Conservation (phyloP, 2,888 invertebrate species). For the Cheilosia urbana region DNA sequence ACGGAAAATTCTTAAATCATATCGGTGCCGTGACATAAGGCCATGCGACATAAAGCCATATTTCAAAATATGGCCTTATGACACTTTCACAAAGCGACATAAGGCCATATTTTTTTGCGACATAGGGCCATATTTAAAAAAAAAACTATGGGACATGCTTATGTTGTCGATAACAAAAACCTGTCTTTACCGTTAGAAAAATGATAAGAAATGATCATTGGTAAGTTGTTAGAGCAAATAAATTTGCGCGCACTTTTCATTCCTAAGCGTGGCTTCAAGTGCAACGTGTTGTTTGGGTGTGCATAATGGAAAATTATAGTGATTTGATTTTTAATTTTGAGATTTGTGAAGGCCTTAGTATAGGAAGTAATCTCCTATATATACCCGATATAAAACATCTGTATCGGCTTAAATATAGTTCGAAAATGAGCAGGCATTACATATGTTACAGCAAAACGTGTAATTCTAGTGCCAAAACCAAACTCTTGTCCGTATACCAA, state of each 20-base stretch:
- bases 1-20: too few species aligned
- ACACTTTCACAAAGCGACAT: too few species aligned
- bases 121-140: too few species aligned
- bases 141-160: too few species aligned
- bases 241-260: neutral
- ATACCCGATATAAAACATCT: neutral
- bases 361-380: neutral
- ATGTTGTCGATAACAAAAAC: too few species aligned
- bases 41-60: too few species aligned
- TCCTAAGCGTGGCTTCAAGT: neutral
- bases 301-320: slow-evolving; percentile 1
- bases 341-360: neutral
- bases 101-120: too few species aligned
- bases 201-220: neutral
- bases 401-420: neutral
- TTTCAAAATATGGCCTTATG: too few species aligned
- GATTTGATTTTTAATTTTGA: neutral
- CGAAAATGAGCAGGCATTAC: neutral
- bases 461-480: slow-evolving; percentile 1
- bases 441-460: neutral
- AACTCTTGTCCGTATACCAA: too few species aligned
- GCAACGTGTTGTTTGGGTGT: neutral
- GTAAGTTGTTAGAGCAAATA: neutral
- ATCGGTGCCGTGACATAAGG: too few species aligned
- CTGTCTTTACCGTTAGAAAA: neutral